Conservation (phyloP, 2,797 vertebrate genomes). For the Argya squamiceps region DNA sequence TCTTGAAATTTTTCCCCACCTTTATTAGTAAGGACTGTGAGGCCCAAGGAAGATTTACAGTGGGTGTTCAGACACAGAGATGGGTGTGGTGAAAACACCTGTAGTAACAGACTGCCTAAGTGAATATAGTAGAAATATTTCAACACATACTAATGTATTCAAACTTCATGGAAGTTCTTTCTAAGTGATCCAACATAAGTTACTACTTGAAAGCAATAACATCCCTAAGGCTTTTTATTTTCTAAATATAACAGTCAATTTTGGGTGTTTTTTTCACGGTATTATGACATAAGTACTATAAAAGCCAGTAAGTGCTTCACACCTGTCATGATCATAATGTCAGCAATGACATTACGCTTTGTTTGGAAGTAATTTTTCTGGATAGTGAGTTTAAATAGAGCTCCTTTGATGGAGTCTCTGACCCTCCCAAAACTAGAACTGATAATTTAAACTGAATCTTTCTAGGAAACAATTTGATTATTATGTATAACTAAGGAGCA, state of each 20-base stretch:
- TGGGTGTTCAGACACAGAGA: background rate
- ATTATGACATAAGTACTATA: background rate
- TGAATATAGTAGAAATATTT: background rate
- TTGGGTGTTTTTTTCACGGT: background rate
- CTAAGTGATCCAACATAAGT: background rate
- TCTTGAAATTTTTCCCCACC: background rate
- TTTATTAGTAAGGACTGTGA: background rate
- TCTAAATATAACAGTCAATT: background rate
- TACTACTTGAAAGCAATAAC: background rate
- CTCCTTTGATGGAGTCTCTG: background rate
- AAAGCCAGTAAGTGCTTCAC: background rate
- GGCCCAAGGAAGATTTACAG: background rate
- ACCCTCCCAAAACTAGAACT: background rate
- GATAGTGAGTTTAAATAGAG: background rate
- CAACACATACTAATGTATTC: background rate
- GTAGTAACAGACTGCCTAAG: background rate
- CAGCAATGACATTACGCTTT: background rate
- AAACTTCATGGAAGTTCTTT: background rate
- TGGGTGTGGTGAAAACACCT: background rate
- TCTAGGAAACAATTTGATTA: conserved; percentile 24
- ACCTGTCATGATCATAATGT: background rate
- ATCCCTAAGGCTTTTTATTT: conserved; percentile 21
- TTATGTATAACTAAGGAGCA: background rate
- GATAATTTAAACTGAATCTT: background rate
- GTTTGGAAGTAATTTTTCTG: background rate